Base-by-base conservation (phyloP, 2,113 vertebrate species). In the Mastomys natalensis region DNA sequence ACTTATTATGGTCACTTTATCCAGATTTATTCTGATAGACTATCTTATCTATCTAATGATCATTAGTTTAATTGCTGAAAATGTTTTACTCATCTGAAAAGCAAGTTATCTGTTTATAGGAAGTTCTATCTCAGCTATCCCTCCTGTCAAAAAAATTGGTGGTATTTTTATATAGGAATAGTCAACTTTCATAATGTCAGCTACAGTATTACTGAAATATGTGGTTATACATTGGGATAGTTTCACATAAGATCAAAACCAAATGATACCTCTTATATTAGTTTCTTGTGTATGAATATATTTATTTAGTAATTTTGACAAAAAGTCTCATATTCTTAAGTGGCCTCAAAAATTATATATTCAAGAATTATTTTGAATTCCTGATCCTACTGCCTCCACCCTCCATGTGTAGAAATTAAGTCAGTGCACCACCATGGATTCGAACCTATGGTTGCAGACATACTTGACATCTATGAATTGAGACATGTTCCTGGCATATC, bases 21-120 rank as follows among this genome's bases (percentile, higher is more conserved):
- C 34, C 29, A 68, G 62, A 77, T 92, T 97, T 95, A 80, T 94
- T 81, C 76, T 86, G 17, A 29, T 43, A 76, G 29, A 77, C 34
- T 90, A 37, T 89, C 92, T 88, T 92, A 90, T 85, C 81, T 96
- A 95, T 87, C 86, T 96, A 92, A 89, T 77, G 19, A 88, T 94
- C 22, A 73, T 86, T 70, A 77, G 10, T 55, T 76, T 85, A 90
- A 72, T 93, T n/a, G 64, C 86, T 51, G 53, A 37, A 55, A 62
- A 58, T 58, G 72, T 72, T 58, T 72, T 53, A 55, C 15, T 89
- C 72, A 10, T 87, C 62, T 94, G 76, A 88, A 78, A 96, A 89
- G 5, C 1, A 89, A 87, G 84, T 13, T 34, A 29, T 45, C 51
- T 53, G 31, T 85, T 72, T 40, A 12, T 66, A 93, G 26, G 51